Evolutionary conservation across 2,888 invertebrate genomes (phyloP).

Genomic region (Imbricaverruca yamaguchii): DNA sequence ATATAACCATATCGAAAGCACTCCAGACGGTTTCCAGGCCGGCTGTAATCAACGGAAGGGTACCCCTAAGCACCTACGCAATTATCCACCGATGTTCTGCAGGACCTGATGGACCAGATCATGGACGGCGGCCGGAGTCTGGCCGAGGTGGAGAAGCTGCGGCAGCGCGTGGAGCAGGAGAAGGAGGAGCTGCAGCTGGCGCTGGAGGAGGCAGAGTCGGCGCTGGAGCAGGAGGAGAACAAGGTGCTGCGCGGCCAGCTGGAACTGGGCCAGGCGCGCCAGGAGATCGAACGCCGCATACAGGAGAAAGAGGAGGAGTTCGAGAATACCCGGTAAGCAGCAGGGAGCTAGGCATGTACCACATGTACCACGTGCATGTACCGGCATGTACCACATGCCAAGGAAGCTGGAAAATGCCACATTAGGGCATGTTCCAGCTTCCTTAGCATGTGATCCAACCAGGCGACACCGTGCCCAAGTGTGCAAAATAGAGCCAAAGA

Average conservation of each 20-base stretch:
- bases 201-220: slow-evolving; percentile 97
- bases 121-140: slow-evolving; percentile 61
- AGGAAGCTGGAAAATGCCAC: too few species aligned
- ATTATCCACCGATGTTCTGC: neutral
- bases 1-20: too few species aligned
- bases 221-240: slow-evolving; percentile 99
- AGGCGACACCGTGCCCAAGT: too few species aligned
- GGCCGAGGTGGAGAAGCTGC: slow-evolving; percentile 53
- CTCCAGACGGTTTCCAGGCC: too few species aligned
- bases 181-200: slow-evolving; percentile 99
- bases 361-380: too few species aligned
- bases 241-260: slow-evolving; percentile 65
- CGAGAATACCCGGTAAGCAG: slow-evolving; percentile 72
- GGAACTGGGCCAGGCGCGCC: slow-evolving; percentile 95
- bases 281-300: slow-evolving; percentile 98
- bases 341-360: neutral
- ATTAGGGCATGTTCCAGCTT: too few species aligned
- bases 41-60: too few species aligned
- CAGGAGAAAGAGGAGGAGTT: slow-evolving; percentile 99
- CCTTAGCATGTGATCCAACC: too few species aligned
- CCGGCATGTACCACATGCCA: too few species aligned
- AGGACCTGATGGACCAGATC: slow-evolving; percentile 94
- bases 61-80: too few species aligned
- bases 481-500: too few species aligned
- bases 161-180: slow-evolving; percentile 96